Evolutionary conservation across 2,888 invertebrate species (phyloP), one percentile per base, ranked within the genome.

Genomic region (Trimorus sp.): DNA sequence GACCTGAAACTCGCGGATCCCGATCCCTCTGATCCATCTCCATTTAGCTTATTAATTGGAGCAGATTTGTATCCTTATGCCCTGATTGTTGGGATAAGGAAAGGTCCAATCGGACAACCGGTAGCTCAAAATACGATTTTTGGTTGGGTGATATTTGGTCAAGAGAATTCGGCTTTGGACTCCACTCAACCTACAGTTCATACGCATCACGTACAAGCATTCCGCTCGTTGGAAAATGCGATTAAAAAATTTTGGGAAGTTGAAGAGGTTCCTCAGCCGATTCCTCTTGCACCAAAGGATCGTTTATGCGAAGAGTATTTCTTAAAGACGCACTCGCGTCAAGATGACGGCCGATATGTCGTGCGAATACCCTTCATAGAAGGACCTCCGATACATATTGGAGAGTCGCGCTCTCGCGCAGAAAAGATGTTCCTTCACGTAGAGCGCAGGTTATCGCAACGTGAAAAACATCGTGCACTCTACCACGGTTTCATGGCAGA

Each of bases 1-100:
- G 63, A 37, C 9, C 63, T 63, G 37, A 59, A 36, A 38, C n/a
- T 69, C n/a, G 69, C 69, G n/a, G 69, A 69, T 56, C 58, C 56
- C 3, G 49, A 59, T 49, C 58, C 58, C 11, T n/a, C 69, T 11
- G 48, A 48, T 26, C 7, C 42, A 14, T 5, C 56, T 3, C 69
- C 69, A 7, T 36, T 69, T 14, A 16, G 58, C 15, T 6, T 58
- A 3, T 14, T 69, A 9, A 56, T 69, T n/a, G 69, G 69, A 4
- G 56, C 58, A 1, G 69, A 69, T n/a, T 7, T 69, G 4, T 69
- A 69, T 58, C 58, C 58, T 1, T 63, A 49, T 37, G 49, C 15
- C 8, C 26, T 63, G 15, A 7, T 14, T 5, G 63, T 36, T 15
- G 63, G 63, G 9, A 7, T 62, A 7, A 49, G 60, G 6, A 40